Evolutionary conservation across 1,140 invertebrate species (phyloP).

Genomic region (Cotesia glomerata): DNA sequence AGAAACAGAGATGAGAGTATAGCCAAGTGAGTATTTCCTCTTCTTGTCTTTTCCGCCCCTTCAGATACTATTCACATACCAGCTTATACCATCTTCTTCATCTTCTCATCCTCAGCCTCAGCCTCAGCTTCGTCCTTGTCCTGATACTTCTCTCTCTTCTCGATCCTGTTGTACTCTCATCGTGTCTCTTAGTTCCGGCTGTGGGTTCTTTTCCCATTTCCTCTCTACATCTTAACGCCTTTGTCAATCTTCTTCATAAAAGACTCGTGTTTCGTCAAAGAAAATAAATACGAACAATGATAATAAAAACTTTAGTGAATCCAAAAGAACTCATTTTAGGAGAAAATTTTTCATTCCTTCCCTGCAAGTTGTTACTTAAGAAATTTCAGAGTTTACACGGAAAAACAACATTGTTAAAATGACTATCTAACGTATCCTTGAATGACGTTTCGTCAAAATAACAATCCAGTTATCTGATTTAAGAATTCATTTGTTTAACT

Average conservation of each 20-base stretch:
- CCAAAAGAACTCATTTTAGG: not conserved
- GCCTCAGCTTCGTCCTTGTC: not conserved
- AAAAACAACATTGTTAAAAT: not conserved
- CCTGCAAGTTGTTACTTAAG: no score
- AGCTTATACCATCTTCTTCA: no score
- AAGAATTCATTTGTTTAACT: no score
- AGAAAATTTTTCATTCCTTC: no score
- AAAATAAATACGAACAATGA: not conserved
- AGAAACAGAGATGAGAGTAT: constrained; percentile 28
- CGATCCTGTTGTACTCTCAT: not conserved
- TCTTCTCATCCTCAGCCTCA: not conserved
- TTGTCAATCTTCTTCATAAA: not conserved
- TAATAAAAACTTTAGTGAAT: not conserved
- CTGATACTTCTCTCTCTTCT: not conserved
- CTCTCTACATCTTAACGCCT: constrained; percentile 17
- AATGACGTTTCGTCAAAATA: no score
- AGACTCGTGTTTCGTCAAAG: constrained; percentile 7
- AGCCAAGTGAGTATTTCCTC: constrained; percentile 25
- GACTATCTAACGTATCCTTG: no score
- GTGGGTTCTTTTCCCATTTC: constrained; percentile 22
- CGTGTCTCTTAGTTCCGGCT: constrained; percentile 26
- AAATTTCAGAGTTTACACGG: not conserved
- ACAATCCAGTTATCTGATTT: no score
- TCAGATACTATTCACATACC: not conserved
- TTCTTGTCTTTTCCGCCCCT: constrained; percentile 8